Base-by-base conservation (phyloP, 2,113 vertebrate genomes). In the Urocitellus parryii region DNA sequence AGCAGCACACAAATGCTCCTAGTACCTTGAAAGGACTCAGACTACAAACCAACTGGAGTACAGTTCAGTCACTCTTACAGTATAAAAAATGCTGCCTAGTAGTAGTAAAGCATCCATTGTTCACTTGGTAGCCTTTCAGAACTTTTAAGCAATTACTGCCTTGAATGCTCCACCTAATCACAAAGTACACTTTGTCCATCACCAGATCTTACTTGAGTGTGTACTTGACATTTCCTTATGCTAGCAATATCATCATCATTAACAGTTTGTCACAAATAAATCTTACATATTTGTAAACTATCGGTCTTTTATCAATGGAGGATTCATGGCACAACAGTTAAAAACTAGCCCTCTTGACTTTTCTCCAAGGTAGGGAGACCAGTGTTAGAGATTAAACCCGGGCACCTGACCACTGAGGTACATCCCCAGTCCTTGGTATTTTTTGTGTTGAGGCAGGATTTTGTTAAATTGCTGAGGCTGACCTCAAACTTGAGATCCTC, bases 101-200 rank as follows among this genome's bases (percentile, higher is more conserved):
- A 29, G 11, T 91, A 79, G 37, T 73, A 78, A 86, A 82, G 37
- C 14, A 11, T 85, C 27, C 48, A 8, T 74, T 88, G 37, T 81
- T 92, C 51, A 76, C 67, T 86, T 91, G 37, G 84, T 65, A 86
- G 42, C 74, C 45, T 89, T 70, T 92, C 61, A 65, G 14, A 89
- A 92, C 39, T 86, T 5, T 68, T 84, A 42, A 80, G 39, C 37
- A 45, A 51, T 85, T 84, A 48, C n/a, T 77, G 25, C 24, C 67
- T 29, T 90, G 22, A 58, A 63, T 76, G 42, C 29, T 32, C n/a
- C 14, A 89, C n/a, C 25, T 76, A 37, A 53, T 79, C 29, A 78
- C 32, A 32, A 17, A 78, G 20, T 88, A 29, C 27, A 9, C 16
- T 77, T 72, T 94, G 53, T 78, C 61, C 29, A 18, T 88, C 91